phyloP scores from a whole-genome alignment of 1,140 invertebrate species.

The Philopotamus ludificatus region DNA sequence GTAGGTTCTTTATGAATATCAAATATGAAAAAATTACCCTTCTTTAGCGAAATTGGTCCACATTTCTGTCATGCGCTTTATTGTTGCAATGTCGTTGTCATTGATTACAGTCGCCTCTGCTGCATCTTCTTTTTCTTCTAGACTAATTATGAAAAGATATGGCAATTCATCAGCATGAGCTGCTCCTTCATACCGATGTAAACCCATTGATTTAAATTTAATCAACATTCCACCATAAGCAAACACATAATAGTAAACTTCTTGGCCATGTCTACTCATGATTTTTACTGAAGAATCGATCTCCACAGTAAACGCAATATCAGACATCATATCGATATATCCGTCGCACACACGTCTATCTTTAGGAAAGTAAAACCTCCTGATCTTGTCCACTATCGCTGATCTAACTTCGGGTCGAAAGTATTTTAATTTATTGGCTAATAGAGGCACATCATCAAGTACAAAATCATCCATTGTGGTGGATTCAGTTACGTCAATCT shows the following conservation, averaged over 20 bases:
- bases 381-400: constrained; percentile 26
- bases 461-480: neutral
- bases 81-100: constrained; percentile 45
- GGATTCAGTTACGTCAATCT: neutral
- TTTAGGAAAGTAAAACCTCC: constrained; percentile 28
- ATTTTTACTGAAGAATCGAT: constrained; percentile 13
- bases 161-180: constrained; percentile 52
- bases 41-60: constrained; percentile 59
- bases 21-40: constrained; percentile 50
- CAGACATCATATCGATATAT: constrained; percentile 26
- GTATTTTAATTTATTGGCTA: neutral
- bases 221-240: constrained; percentile 46
- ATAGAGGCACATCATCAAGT: neutral
- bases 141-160: constrained; percentile 46
- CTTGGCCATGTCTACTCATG: neutral
- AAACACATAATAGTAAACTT: constrained; percentile 44
- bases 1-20: no score
- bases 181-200: constrained; percentile 46
- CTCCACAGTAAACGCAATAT: constrained; percentile 23
- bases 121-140: constrained; percentile 11
- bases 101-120: constrained; percentile 33
- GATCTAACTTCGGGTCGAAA: neutral
- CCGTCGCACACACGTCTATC: constrained; percentile 10
- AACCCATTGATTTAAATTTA: constrained; percentile 47
- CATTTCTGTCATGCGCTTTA: constrained; percentile 50